Conservation (phyloP, 1,140 invertebrate species). For the Drosophila obscura region DNA sequence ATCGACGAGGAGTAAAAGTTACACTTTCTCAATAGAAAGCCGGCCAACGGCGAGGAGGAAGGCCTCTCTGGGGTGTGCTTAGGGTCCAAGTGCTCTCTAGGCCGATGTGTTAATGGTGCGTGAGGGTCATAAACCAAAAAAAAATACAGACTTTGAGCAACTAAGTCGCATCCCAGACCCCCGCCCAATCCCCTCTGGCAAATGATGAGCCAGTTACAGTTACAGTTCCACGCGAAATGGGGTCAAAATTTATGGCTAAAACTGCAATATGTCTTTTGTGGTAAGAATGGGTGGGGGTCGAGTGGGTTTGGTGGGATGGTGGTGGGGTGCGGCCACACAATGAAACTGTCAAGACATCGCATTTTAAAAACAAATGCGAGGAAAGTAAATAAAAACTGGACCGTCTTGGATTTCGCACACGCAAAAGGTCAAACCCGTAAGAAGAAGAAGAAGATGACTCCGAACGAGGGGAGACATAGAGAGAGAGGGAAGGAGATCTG, state of each 20-base stretch:
- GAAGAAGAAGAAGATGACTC: too few relatives aligned
- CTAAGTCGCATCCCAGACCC: slow-evolving; percentile 18
- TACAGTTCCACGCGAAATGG: slow-evolving; percentile 41
- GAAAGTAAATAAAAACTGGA: slow-evolving; percentile 77
- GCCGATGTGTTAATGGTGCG: slow-evolving; percentile 41
- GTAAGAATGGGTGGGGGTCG: background rate
- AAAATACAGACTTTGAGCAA: slow-evolving; percentile 37
- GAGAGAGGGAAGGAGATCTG: background rate
- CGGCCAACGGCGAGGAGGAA: background rate
- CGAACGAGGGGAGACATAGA: too few relatives aligned
- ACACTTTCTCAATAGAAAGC: slow-evolving; percentile 79
- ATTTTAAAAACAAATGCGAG: slow-evolving; percentile 68
- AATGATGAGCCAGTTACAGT: slow-evolving; percentile 62
- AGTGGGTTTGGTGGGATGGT: slow-evolving; percentile 5
- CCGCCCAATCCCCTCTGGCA: slow-evolving; percentile 16
- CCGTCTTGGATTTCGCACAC: slow-evolving; percentile 58
- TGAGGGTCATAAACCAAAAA: slow-evolving; percentile 62
- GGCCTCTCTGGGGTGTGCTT: slow-evolving; percentile 65
- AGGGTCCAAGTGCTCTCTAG: slow-evolving; percentile 20
- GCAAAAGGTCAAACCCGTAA: slow-evolving; percentile 39
- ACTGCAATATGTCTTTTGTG: slow-evolving; percentile 68
- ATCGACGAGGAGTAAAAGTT: slow-evolving; percentile 76
- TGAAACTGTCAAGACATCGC: slow-evolving; percentile 67
- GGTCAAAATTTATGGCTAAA: slow-evolving; percentile 63
- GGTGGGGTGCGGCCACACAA: slow-evolving; percentile 29